Evolutionary conservation across 2,113 vertebrate species (phyloP).

Genomic region (Mesembrinibis cayennensis): DNA sequence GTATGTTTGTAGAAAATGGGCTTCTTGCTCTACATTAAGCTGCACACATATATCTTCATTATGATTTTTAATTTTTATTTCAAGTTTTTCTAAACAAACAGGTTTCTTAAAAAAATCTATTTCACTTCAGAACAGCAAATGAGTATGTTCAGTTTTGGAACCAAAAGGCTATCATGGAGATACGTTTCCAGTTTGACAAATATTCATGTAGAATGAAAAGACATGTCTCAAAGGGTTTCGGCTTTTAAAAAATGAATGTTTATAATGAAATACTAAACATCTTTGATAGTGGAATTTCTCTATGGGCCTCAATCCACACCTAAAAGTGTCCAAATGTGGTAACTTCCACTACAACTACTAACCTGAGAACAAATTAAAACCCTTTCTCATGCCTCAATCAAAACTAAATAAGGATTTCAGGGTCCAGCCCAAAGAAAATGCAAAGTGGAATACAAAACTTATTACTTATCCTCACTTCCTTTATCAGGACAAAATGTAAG

Average conservation of each 20-base stretch:
- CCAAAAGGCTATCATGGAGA: background rate
- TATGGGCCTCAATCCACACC: background rate
- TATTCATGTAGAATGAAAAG: background rate
- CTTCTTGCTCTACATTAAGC: background rate
- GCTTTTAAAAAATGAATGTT: too few relatives aligned
- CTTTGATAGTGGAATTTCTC: background rate
- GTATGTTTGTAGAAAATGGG: background rate
- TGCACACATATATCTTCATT: background rate
- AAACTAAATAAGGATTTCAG: background rate
- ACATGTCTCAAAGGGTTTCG: background rate
- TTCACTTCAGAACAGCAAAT: background rate
- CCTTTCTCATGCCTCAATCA: background rate
- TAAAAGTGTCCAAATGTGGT: background rate
- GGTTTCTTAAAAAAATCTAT: fast-evolving
- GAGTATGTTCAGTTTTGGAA: background rate
- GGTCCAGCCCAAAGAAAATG: background rate
- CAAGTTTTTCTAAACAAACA: background rate
- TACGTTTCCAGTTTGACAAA: background rate
- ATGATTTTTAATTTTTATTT: background rate
- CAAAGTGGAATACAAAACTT: background rate
- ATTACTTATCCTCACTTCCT: background rate
- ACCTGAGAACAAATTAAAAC: background rate
- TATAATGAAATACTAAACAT: too few relatives aligned
- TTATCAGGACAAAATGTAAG: background rate
- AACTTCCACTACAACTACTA: background rate